These are phyloP conservation scores for Vanessa tameamea DNA, from an alignment of 1,140 invertebrate species.

Conservation along the genomic window DNA sequence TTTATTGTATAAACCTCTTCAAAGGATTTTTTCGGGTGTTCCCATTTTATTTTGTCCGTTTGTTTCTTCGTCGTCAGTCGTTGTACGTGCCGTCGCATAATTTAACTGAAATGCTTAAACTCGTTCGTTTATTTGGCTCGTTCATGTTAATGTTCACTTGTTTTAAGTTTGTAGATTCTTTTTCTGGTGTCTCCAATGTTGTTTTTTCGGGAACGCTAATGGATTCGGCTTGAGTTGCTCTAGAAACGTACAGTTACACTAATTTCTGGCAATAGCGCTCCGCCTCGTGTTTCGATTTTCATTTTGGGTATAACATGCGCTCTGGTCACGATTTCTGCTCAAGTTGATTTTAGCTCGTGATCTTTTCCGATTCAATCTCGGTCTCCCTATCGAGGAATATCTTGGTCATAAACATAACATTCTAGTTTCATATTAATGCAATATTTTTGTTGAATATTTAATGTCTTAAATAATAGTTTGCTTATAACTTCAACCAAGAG, in stretches of 20 bases:
- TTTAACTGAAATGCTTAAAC: slow-evolving; percentile 61
- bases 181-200: slow-evolving; percentile 39
- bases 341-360: slow-evolving; percentile 37
- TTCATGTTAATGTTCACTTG: slow-evolving; percentile 57
- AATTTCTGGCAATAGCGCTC: slow-evolving; percentile 38
- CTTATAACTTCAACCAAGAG: no score
- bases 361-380: slow-evolving; percentile 27
- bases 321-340: slow-evolving; percentile 34
- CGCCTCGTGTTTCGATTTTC: slow-evolving; percentile 32
- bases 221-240: slow-evolving; percentile 37
- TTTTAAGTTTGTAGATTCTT: slow-evolving; percentile 49
- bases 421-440: background rate
- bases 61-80: slow-evolving; percentile 58
- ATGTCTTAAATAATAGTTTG: no score
- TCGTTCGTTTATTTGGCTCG: slow-evolving; percentile 61
- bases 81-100: slow-evolving; percentile 70
- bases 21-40: slow-evolving; percentile 72
- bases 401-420: slow-evolving; percentile 4
- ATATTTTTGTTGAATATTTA: no score
- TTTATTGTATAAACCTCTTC: slow-evolving; percentile 75
- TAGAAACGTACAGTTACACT: slow-evolving; percentile 32
- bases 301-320: slow-evolving; percentile 31
- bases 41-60: slow-evolving; percentile 69
- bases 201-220: slow-evolving; percentile 44
- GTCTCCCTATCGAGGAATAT: slow-evolving; percentile 1